Percentiles rank a stretch among this genome's conserved stretches.
phyloP scores from a whole-genome alignment of 2,888 invertebrate genomes.

The Parthenolecanium corni region DNA sequence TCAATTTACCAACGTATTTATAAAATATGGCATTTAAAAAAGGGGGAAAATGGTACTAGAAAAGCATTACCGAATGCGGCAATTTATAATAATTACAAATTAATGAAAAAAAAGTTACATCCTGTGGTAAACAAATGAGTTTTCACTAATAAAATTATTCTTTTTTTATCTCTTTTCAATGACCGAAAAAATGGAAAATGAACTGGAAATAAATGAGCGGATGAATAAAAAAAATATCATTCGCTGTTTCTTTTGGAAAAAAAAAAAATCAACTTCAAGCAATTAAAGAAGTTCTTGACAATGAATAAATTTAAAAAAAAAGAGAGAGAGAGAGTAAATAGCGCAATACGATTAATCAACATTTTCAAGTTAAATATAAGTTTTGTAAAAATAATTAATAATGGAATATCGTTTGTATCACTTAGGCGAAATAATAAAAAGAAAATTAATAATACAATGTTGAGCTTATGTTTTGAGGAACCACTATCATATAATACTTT shows the following conservation, averaged over 20 bases:
- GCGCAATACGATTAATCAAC: not conserved
- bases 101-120: not conserved
- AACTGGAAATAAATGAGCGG: not conserved
- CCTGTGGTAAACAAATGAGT: not conserved
- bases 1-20: not conserved
- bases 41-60: not conserved
- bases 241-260: too few species aligned
- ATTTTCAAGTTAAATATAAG: not conserved
- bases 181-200: constrained; percentile 1
- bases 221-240: too few species aligned
- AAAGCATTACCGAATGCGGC: constrained; percentile 9
- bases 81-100: too few species aligned
- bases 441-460: not conserved
- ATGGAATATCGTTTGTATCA: not conserved
- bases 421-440: not conserved
- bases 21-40: constrained; percentile 16
- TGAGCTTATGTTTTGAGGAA: not conserved
- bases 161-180: constrained; percentile 3
- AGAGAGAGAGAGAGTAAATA: not conserved
- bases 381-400: not conserved
- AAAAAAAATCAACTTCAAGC: not conserved
- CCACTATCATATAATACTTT: not conserved
- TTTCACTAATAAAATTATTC: not conserved
- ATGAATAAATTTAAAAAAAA: not conserved
- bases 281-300: not conserved